Conservation (phyloP, 2,888 invertebrate genomes). For the Phyllotreta cruciferae region DNA sequence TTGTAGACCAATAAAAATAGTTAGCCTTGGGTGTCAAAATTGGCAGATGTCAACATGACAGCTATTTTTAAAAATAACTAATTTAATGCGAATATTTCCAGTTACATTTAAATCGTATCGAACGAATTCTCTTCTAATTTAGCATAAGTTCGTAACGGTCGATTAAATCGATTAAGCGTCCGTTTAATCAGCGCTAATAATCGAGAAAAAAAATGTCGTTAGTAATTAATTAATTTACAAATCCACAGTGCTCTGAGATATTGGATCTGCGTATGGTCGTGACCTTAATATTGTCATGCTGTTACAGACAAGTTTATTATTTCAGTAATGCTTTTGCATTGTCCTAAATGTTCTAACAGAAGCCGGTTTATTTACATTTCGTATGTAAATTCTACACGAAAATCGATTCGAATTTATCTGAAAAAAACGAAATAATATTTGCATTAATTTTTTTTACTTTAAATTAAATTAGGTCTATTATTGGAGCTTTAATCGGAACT, state of each 20-base stretch:
- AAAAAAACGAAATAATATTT: background rate
- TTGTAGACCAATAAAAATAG: too few relatives aligned
- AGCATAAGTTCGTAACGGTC: background rate
- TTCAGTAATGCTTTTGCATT: conserved; percentile 5
- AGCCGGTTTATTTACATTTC: conserved; percentile 2
- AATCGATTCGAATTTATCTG: background rate
- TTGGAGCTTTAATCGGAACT: too few relatives aligned
- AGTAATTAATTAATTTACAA: background rate
- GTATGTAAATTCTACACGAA: background rate
- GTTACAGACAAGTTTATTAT: conserved; percentile 9
- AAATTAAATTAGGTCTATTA: too few relatives aligned
- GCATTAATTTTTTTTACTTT: too few relatives aligned
- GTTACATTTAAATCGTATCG: too few relatives aligned
- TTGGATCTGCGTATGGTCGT: conserved; percentile 9
- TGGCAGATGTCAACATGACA: too few relatives aligned
- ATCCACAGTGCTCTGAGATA: background rate
- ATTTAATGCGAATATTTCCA: too few relatives aligned
- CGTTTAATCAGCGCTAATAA: conserved; percentile 7
- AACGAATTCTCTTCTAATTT: background rate
- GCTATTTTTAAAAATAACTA: too few relatives aligned
- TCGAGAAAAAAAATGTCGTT: conserved; percentile 2
- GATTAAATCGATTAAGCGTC: conserved; percentile 5
- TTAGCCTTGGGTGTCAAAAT: too few relatives aligned
- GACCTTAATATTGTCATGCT: conserved; percentile 12
- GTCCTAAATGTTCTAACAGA: conserved; percentile 7